Base-by-base conservation (phyloP, 2,113 vertebrate genomes). In the Tautogolabrus adspersus region DNA sequence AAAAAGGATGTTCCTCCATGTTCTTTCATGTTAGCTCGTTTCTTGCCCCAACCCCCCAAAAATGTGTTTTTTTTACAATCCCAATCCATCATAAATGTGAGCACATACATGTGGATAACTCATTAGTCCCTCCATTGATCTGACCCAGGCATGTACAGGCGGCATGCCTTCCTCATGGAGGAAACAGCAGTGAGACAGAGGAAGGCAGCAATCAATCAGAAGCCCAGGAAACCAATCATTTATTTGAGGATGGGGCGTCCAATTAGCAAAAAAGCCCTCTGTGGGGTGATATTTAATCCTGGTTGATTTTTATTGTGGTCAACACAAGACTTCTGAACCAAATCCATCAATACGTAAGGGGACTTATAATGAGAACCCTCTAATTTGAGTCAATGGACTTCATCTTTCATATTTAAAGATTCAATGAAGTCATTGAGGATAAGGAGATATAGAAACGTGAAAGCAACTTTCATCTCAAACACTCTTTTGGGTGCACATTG, bases 71-170 rank as follows among this genome's bases (percentile, higher is more conserved):
- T n/a, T 8, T 3, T 42, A 18, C 54, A 19, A 37, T 62, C 0
- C 18, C 57, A 67, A 81, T 87, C 75, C 66, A 71, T 87, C 75
- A 80, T 72, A 73, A 75, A 81, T 71, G 71, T 81, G 68, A 83
- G 74, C 38, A 85, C 76, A 85, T 47, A 61, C 75, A 79, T 90
- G 88, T 71, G 67, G 84, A 77, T 82, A 82, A 83, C 86, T 93
- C 85, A 91, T 94, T 93, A 93, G 91, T 69, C 66, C 13, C 65
- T 21, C 64, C 73, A 94, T 93, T 56, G 88, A 94, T 92, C 89
- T 40, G 59, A 68, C 72, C 76, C 44, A 15, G 18, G 47, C 47
- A 7, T 49, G 73, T 44, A 37, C 66, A 22, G 49, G 72, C 75
- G 55, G 73, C 81, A 52, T 56, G 57, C 52, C 54, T 57, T 26